Evolutionary conservation across 2,888 invertebrate species (phyloP).

Genomic region (Microchrysa polita): DNA sequence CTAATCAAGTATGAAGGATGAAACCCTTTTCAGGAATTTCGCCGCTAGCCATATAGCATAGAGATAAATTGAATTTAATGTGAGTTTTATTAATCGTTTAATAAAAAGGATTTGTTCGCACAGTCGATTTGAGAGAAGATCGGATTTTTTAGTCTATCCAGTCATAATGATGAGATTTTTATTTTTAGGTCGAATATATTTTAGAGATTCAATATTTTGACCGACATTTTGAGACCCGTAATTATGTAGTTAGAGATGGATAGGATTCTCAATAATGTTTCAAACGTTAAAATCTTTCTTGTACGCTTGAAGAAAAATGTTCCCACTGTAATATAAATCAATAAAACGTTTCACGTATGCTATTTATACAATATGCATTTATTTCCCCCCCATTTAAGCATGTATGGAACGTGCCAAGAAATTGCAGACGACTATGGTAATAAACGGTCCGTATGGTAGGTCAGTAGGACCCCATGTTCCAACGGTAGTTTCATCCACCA

Average conservation of each 20-base stretch:
- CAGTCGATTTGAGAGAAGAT: background rate
- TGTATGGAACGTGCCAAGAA: background rate
- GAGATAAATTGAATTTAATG: conserved; percentile 44
- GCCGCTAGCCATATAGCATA: conserved; percentile 19
- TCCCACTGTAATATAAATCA: too few species aligned
- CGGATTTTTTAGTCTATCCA: background rate
- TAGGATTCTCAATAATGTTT: too few species aligned
- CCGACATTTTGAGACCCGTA: too few species aligned
- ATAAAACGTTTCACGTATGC: background rate
- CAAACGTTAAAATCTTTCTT: too few species aligned
- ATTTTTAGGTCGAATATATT: background rate
- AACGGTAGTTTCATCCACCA: conserved; percentile 46
- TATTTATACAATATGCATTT: conserved; percentile 5
- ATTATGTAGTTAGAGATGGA: too few species aligned
- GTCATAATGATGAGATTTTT: background rate
- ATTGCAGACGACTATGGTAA: conserved; percentile 19
- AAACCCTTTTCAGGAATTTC: conserved; percentile 34
- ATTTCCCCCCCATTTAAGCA: background rate
- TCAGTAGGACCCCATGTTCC: conserved; percentile 45
- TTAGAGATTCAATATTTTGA: too few species aligned
- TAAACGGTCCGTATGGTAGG: conserved; percentile 40
- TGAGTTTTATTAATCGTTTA: conserved; percentile 43
- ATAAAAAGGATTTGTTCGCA: conserved; percentile 31
- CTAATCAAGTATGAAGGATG: conserved; percentile 24
- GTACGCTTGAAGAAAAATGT: too few species aligned